Percentiles rank a stretch among this genome's conserved stretches.
Conservation (phyloP, 2,113 vertebrate species). For the Rhabdomys dilectus region DNA sequence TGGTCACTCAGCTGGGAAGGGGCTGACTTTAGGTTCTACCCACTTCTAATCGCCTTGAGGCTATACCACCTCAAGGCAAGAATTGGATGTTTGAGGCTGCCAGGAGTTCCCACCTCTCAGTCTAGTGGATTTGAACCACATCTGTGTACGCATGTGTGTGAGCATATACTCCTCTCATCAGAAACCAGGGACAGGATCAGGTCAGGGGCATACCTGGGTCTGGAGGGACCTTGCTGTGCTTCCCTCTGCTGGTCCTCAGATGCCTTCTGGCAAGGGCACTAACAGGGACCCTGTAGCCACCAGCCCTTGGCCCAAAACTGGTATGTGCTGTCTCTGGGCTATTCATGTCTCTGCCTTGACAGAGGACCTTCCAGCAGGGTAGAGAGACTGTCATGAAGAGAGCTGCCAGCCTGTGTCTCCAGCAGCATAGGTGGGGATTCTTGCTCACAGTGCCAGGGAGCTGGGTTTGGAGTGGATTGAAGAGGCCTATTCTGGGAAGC, state of each 20-base stretch:
- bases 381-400: neutral
- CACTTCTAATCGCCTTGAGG: neutral
- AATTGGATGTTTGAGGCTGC: neutral
- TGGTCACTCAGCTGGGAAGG: slow-evolving; percentile 7
- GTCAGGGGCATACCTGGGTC: slow-evolving; percentile 58
- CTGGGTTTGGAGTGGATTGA: neutral
- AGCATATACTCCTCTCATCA: neutral
- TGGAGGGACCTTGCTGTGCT: neutral
- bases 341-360: slow-evolving; percentile 49
- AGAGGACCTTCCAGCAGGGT: slow-evolving; percentile 21
- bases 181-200: slow-evolving; percentile 48
- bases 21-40: neutral
- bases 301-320: slow-evolving; percentile 41
- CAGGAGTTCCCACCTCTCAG: neutral
- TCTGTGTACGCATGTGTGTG: neutral
- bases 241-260: neutral
- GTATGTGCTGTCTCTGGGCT: slow-evolving; percentile 31
- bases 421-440: neutral
- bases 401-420: neutral
- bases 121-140: slow-evolving; percentile 2
- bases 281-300: neutral
- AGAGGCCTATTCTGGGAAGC: neutral
- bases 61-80: neutral
- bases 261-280: slow-evolving; percentile 71
- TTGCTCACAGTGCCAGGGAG: neutral